These are phyloP conservation scores for Melinaea menophilus DNA, from an alignment of 2,888 invertebrate species.

Conservation along the genomic window DNA sequence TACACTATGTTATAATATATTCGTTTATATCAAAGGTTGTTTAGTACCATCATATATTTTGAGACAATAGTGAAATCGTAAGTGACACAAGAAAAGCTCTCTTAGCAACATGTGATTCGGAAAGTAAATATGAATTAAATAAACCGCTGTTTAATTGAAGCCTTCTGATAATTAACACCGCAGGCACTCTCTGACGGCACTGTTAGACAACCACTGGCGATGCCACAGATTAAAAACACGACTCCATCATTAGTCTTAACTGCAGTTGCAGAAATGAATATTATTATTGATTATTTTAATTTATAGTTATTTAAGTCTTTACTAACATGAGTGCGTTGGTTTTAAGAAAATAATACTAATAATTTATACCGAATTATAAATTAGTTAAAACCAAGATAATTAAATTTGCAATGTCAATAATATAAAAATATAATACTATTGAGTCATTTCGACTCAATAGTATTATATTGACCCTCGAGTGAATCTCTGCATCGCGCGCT, in stretches of 20 bases:
- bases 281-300: slow-evolving; percentile 31
- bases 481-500: too few species aligned
- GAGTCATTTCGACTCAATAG: too few species aligned
- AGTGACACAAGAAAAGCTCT: slow-evolving; percentile 35
- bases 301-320: too few species aligned
- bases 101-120: slow-evolving; percentile 12
- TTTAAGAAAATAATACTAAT: too few species aligned
- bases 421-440: too few species aligned
- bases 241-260: slow-evolving; percentile 54
- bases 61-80: slow-evolving; percentile 55
- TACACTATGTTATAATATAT: too few species aligned
- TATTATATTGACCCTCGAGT: too few species aligned
- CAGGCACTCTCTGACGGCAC: slow-evolving; percentile 38
- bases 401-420: too few species aligned
- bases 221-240: slow-evolving; percentile 62
- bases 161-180: slow-evolving; percentile 31
- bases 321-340: too few species aligned
- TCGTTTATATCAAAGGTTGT: too few species aligned
- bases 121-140: slow-evolving; percentile 15
- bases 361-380: too few species aligned
- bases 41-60: slow-evolving; percentile 23
- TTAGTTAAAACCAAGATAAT: too few species aligned
- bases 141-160: background rate
- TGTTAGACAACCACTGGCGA: slow-evolving; percentile 39
- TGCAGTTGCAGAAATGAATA: slow-evolving; percentile 41